phyloP scores from a whole-genome alignment of 2,888 invertebrate genomes.

The Drosophila borborema region DNA sequence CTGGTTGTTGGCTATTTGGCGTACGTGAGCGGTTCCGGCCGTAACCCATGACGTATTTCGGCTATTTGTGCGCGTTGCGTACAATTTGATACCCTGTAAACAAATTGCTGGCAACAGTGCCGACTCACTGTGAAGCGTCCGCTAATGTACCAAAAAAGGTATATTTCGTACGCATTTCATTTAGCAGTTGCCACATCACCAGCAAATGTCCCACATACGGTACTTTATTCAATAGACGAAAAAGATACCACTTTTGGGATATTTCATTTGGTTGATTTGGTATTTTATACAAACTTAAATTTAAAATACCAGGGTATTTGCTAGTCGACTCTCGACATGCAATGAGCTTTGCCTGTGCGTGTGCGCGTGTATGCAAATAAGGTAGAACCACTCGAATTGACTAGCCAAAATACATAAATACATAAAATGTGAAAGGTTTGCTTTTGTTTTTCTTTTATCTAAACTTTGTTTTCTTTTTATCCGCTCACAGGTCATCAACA shows the following conservation, averaged over 20 bases:
- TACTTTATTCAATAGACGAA: not conserved
- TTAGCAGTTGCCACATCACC: not conserved
- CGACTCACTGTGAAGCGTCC: not conserved
- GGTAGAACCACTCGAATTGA: conserved; percentile 17
- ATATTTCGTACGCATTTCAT: not conserved
- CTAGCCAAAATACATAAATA: conserved; percentile 12
- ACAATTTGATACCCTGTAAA: conserved; percentile 35
- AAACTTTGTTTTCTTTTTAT: conserved; percentile 4
- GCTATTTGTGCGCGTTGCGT: conserved; percentile 10
- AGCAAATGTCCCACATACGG: not conserved
- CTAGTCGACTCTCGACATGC: conserved; percentile 1
- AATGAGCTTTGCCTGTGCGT: not conserved
- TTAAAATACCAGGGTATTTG: conserved; percentile 20
- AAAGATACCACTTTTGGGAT: not conserved
- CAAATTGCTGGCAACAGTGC: conserved; percentile 1
- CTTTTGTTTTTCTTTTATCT: conserved; percentile 1
- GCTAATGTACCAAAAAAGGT: conserved; percentile 1
- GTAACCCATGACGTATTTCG: conserved; percentile 53
- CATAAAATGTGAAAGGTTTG: conserved; percentile 21
- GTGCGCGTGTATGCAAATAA: conserved; percentile 63
- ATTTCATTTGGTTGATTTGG: not conserved
- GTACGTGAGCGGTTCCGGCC: conserved; percentile 59
- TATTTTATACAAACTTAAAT: not conserved
- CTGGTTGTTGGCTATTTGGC: conserved; percentile 44
- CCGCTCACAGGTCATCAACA: conserved; percentile 89